Evolutionary conservation across 64 coral and sea anemone genomes (phyloP).

Genomic region (Porites lutea): DNA sequence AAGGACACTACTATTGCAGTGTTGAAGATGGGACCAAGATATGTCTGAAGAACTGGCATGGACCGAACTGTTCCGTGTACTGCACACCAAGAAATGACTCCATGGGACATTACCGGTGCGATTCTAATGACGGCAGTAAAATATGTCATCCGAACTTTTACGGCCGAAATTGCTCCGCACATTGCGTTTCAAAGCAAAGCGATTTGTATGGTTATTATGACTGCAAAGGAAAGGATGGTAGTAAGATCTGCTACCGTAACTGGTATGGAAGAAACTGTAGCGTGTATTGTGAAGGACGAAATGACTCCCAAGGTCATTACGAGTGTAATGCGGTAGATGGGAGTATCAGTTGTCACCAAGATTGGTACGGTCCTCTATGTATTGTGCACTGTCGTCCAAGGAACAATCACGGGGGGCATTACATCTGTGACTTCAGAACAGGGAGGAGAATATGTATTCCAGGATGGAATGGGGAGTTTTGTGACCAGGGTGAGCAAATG

Average conservation of each 20-base stretch:
- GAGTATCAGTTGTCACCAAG: constrained; percentile 8
- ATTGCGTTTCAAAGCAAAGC: constrained; percentile 38
- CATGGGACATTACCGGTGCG: constrained; percentile 53
- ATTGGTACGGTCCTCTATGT: constrained; percentile 42
- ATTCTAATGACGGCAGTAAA: constrained; percentile 37
- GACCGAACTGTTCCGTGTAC: constrained; percentile 34
- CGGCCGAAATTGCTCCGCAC: constrained; percentile 23
- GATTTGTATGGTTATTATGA: constrained; percentile 45
- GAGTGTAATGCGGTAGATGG: constrained; percentile 9
- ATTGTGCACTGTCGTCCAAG: not conserved
- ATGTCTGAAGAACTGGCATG: constrained; percentile 64
- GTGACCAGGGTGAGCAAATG: constrained; percentile 15
- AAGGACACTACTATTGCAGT: constrained; percentile 28
- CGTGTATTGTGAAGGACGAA: constrained; percentile 4
- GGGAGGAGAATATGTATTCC: constrained; percentile 58
- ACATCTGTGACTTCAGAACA: constrained; percentile 54
- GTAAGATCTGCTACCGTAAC: constrained; percentile 33
- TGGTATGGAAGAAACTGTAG: constrained; percentile 67
- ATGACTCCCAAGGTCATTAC: constrained; percentile 39
- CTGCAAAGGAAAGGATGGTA: constrained; percentile 2
- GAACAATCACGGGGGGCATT: constrained; percentile 51
- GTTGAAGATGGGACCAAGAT: constrained; percentile 32
- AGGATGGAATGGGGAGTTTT: constrained; percentile 65
- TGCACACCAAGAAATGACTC: constrained; percentile 48
- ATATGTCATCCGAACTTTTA: constrained; percentile 73